phyloP scores from a whole-genome alignment of 2,888 invertebrate genomes.

The Auanema sp. region DNA sequence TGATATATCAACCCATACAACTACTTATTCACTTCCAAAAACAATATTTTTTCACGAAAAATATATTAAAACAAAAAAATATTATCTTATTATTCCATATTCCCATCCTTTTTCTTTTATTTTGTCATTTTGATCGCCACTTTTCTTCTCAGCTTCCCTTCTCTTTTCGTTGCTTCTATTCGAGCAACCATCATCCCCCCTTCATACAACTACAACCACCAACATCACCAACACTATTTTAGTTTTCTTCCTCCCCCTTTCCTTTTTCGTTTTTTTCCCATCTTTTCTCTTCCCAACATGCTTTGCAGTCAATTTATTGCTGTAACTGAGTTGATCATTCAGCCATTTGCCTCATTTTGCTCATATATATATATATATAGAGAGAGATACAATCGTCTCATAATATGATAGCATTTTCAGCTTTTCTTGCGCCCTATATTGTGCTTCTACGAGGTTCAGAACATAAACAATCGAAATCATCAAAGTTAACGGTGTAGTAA shows the following conservation, averaged over 20 bases:
- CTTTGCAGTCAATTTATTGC: slow-evolving; percentile 27
- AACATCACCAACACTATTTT: slow-evolving; percentile 2
- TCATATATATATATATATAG: not conserved
- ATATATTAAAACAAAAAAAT: slow-evolving; percentile 1
- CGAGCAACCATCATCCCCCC: slow-evolving; percentile 16
- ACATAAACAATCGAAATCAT: not conserved
- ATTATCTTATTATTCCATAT: not conserved
- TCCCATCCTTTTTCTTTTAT: slow-evolving; percentile 3
- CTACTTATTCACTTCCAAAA: not conserved
- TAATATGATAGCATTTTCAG: too few species aligned
- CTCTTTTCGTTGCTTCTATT: slow-evolving; percentile 15
- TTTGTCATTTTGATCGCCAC: slow-evolving; percentile 27
- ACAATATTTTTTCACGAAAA: slow-evolving; percentile 1
- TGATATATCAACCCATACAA: too few species aligned
- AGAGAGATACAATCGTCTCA: too few species aligned
- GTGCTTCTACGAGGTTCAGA: not conserved
- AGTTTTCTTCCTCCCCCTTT: slow-evolving; percentile 9
- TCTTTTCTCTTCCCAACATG: slow-evolving; percentile 22
- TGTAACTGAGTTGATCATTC: slow-evolving; percentile 22
- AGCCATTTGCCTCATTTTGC: slow-evolving; percentile 12
- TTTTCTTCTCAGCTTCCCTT: slow-evolving; percentile 11
- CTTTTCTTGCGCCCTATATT: not conserved
- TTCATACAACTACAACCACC: slow-evolving; percentile 7
- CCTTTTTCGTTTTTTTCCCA: slow-evolving; percentile 3
- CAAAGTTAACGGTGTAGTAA: not conserved